Percentiles rank a stretch among this genome's conserved stretches.
These are phyloP conservation scores for Euplagia quadripunctaria DNA, from an alignment of 2,888 invertebrate genomes.

Conservation along the genomic window DNA sequence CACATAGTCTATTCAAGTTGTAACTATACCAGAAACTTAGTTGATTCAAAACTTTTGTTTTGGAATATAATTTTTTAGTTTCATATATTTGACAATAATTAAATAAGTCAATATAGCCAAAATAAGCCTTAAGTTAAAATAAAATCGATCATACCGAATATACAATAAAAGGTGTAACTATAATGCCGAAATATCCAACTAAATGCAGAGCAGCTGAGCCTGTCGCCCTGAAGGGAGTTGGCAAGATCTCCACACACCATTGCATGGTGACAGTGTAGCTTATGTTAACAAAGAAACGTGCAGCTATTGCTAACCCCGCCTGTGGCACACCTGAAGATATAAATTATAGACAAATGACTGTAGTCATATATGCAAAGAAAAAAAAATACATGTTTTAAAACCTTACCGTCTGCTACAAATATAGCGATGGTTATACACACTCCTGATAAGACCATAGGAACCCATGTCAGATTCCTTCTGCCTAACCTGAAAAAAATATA, in stretches of 20 bases:
- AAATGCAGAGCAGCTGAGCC: constrained; percentile 71
- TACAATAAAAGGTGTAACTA: constrained; percentile 70
- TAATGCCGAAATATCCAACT: constrained; percentile 60
- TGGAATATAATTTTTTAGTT: not conserved
- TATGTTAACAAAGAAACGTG: constrained; percentile 73
- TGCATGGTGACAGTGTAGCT: constrained; percentile 66
- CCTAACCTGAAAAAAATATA: constrained; percentile 18
- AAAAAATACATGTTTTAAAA: not conserved
- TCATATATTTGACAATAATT: not conserved
- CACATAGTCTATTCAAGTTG: not conserved
- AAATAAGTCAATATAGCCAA: too few relatives aligned
- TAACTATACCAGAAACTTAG: accelerated
- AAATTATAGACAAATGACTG: not conserved
- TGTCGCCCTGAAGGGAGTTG: constrained; percentile 67
- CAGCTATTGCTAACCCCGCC: constrained; percentile 57
- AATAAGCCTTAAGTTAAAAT: too few relatives aligned
- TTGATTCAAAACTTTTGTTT: not conserved
- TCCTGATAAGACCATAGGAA: constrained; percentile 6
- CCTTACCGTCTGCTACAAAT: constrained; percentile 17
- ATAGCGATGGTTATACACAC: constrained; percentile 7
- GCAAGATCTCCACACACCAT: constrained; percentile 68
- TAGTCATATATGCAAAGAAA: not conserved
- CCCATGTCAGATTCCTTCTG: constrained; percentile 22
- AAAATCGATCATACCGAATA: constrained; percentile 64
- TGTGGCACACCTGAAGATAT: not conserved